Evolutionary conservation across 2,797 vertebrate genomes (phyloP).

Genomic region (Myoxocephalus aenaeus): DNA sequence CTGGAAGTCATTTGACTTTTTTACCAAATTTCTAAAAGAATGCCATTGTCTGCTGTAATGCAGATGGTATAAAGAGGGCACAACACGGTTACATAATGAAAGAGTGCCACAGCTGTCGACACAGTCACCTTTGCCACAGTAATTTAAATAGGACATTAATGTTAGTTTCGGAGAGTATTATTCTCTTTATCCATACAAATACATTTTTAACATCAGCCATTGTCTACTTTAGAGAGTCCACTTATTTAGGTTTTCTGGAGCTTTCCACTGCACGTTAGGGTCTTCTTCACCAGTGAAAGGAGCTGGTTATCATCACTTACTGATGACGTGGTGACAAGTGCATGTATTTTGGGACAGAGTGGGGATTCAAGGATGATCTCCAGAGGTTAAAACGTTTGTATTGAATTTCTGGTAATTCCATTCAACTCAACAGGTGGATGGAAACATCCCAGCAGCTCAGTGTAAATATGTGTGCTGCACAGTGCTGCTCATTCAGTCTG

Average conservation of each 20-base stretch:
- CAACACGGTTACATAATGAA: conserved; percentile 33
- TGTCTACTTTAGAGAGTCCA: background rate
- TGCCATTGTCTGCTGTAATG: conserved; percentile 15
- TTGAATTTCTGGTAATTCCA: background rate
- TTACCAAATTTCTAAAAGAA: background rate
- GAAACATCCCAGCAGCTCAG: background rate
- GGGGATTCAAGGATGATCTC: background rate
- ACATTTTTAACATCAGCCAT: background rate
- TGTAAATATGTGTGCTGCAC: background rate
- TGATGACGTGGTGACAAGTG: background rate
- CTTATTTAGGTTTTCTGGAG: background rate
- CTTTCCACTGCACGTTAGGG: background rate
- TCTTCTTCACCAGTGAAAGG: background rate
- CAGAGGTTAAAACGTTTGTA: background rate
- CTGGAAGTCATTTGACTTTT: conserved; percentile 3
- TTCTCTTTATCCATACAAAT: background rate
- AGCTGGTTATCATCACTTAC: background rate
- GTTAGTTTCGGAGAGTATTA: background rate
- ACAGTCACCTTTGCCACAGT: background rate
- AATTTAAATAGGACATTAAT: background rate
- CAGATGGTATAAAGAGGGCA: conserved; percentile 17
- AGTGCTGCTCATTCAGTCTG: background rate
- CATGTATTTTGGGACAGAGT: background rate
- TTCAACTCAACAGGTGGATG: background rate
- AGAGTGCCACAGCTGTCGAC: conserved; percentile 42